phyloP scores from a whole-genome alignment of 2,113 vertebrate genomes.

The Panurus biarmicus region DNA sequence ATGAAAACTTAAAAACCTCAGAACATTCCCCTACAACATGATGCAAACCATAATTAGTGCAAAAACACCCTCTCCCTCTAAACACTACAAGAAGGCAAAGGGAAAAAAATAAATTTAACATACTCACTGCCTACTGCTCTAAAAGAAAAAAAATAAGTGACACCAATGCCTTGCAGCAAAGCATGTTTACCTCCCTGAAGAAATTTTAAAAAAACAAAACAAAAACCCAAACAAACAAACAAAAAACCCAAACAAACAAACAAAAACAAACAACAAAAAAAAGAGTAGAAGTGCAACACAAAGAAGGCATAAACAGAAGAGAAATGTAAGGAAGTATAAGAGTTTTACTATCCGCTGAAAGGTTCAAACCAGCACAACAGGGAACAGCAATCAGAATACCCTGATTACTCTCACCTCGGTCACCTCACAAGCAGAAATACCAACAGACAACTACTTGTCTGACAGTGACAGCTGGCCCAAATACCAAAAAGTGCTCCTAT shows the following conservation, averaged over 20 bases:
- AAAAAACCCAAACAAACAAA: no score
- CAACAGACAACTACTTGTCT: conserved; percentile 8
- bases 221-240: no score
- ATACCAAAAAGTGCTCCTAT: conserved; percentile 33
- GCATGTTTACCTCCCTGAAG: neutral
- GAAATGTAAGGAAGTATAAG: neutral
- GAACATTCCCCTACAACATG: conserved; percentile 26
- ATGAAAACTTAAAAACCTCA: conserved; percentile 52
- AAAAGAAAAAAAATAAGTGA: neutral
- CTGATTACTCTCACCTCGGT: neutral
- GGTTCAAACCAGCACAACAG: no score
- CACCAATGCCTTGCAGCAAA: neutral
- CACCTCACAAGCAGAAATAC: neutral
- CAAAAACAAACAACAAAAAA: neutral
- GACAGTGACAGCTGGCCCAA: conserved; percentile 57
- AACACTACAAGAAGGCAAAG: neutral
- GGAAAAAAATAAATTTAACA: neutral
- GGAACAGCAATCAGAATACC: neutral
- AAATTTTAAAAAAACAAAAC: neutral
- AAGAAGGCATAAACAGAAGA: neutral
- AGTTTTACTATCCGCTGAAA: neutral
- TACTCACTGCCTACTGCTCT: neutral
- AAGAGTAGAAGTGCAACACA: neutral
- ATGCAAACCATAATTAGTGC: neutral
- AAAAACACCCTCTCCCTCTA: neutral